These are phyloP conservation scores for Punctoribates punctum DNA, from an alignment of 2,888 invertebrate species.

Conservation along the genomic window DNA sequence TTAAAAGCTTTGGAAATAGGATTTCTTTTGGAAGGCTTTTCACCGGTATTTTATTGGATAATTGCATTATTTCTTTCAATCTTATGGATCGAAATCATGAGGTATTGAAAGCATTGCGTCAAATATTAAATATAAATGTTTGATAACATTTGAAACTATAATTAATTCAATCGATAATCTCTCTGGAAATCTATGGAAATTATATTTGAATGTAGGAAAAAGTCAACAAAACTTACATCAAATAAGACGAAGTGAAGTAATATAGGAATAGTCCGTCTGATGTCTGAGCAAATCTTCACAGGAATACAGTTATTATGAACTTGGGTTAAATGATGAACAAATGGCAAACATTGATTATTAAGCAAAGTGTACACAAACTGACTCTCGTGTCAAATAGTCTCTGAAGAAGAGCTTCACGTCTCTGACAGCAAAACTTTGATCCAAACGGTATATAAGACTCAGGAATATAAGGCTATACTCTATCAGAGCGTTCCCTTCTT, in stretches of 20 bases:
- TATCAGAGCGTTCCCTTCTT: constrained; percentile 25
- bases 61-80: background rate
- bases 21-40: background rate
- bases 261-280: background rate
- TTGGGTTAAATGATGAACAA: constrained; percentile 1
- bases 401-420: background rate
- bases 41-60: constrained; percentile 10
- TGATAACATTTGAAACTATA: too few relatives aligned
- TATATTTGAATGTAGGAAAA: background rate
- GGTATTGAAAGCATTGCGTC: background rate
- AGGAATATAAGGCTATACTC: background rate
- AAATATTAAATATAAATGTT: too few relatives aligned
- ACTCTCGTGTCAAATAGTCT: background rate
- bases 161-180: too few relatives aligned
- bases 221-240: constrained; percentile 9
- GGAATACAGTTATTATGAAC: background rate
- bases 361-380: constrained; percentile 12
- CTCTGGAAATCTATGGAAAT: background rate
- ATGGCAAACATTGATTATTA: constrained; percentile 20
- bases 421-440: constrained; percentile 26
- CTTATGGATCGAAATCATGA: background rate
- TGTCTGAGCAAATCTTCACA: background rate
- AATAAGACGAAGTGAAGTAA: background rate
- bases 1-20: constrained; percentile 3
- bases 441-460: constrained; percentile 11